These are phyloP conservation scores for Diaprepes abbreviatus DNA, from an alignment of 2,888 invertebrate genomes.

Conservation along the genomic window DNA sequence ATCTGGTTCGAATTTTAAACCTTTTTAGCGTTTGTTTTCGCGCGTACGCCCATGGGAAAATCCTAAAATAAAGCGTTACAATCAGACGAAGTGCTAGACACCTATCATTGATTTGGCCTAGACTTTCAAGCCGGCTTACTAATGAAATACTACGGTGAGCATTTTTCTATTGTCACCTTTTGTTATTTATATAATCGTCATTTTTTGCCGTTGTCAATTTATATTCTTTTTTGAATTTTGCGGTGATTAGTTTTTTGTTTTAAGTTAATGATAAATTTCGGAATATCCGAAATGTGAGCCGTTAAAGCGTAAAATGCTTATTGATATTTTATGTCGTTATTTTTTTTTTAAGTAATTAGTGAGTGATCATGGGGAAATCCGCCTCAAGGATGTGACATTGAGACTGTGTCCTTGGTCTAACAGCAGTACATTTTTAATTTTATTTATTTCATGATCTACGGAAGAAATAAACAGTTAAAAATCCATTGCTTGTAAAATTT, in stretches of 20 bases:
- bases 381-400: no score
- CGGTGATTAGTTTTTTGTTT: neutral
- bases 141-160: conserved; percentile 30
- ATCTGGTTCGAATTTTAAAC: no score
- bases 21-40: no score
- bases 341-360: no score
- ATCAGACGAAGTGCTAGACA: conserved; percentile 51
- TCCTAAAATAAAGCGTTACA: conserved; percentile 37
- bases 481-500: no score
- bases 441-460: no score
- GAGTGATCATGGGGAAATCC: no score
- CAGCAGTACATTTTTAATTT: no score
- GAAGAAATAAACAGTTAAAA: no score
- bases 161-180: conserved; percentile 32
- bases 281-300: neutral
- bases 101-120: conserved; percentile 52
- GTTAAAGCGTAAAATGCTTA: no score
- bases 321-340: no score
- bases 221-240: neutral
- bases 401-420: no score
- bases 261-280: neutral
- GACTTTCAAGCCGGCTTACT: conserved; percentile 48
- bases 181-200: conserved; percentile 12
- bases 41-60: conserved; percentile 19
- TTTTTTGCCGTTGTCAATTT: neutral